phyloP scores from a whole-genome alignment of 2,888 invertebrate species.

The Silvanus unidentatus region DNA sequence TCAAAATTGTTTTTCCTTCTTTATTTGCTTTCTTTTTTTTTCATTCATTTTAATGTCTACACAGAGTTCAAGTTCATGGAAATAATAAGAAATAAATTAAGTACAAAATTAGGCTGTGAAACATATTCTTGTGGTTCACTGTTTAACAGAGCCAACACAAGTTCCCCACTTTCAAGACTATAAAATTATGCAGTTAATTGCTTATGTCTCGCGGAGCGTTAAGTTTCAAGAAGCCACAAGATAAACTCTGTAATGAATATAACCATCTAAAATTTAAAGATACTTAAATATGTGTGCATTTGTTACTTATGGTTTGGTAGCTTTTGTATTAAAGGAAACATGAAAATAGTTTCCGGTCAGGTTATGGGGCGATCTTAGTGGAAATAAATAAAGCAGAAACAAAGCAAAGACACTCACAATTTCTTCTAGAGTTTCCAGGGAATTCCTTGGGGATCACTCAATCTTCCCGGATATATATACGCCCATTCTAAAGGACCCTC shows the following conservation, averaged over 20 bases:
- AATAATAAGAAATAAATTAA: constrained; percentile 5
- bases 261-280: constrained; percentile 30
- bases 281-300: constrained; percentile 13
- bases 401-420: constrained; percentile 20
- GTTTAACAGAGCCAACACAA: constrained; percentile 35
- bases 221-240: constrained; percentile 39
- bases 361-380: constrained; percentile 11
- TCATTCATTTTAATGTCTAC: too few species aligned
- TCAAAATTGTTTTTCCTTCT: too few species aligned
- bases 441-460: constrained; percentile 43
- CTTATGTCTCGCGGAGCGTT: constrained; percentile 44
- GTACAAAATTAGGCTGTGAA: constrained; percentile 10
- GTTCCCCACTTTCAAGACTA: constrained; percentile 39
- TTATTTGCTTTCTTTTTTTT: too few species aligned
- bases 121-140: constrained; percentile 14
- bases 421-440: constrained; percentile 19
- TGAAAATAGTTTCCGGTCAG: constrained; percentile 7
- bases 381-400: constrained; percentile 21
- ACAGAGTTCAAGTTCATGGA: neutral
- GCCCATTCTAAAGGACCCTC: constrained; percentile 40
- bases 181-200: constrained; percentile 48
- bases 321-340: neutral
- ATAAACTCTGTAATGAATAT: constrained; percentile 39
- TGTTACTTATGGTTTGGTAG: constrained; percentile 10
- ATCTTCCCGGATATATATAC: constrained; percentile 40